Conservation (phyloP, 2,113 vertebrate species). For the Hemibagrus wyckioides region DNA sequence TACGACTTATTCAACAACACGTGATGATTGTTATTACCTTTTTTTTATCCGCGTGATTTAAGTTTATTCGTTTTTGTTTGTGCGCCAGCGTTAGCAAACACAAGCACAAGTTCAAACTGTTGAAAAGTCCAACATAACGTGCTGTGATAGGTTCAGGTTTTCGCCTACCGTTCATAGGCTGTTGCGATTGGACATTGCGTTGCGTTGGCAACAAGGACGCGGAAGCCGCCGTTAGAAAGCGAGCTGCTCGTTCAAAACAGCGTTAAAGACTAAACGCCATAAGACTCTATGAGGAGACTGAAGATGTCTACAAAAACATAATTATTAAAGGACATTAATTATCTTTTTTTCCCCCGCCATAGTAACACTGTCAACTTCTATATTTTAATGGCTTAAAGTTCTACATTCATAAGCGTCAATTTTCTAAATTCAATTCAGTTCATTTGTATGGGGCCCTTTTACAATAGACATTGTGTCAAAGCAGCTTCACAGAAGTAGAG, state of each 20-base stretch:
- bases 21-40: slow-evolving; percentile 51
- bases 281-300: background rate
- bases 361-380: background rate
- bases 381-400: too few relatives aligned
- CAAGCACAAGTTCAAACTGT: slow-evolving; percentile 65
- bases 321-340: too few relatives aligned
- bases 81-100: background rate
- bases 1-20: slow-evolving; percentile 52
- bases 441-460: too few relatives aligned
- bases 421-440: too few relatives aligned
- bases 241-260: background rate
- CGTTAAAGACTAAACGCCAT: background rate
- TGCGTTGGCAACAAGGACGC: slow-evolving; percentile 63
- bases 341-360: too few relatives aligned
- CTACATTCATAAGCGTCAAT: too few relatives aligned
- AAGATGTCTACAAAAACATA: background rate
- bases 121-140: slow-evolving; percentile 53
- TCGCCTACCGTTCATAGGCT: background rate
- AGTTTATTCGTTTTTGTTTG: background rate
- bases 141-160: slow-evolving; percentile 61
- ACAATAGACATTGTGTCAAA: too few relatives aligned
- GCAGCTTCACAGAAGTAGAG: too few relatives aligned
- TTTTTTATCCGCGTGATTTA: background rate
- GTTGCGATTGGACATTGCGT: slow-evolving; percentile 63
- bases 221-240: slow-evolving; percentile 27